Evolutionary conservation across 2,797 vertebrate genomes (phyloP), one percentile per base, ranked within the genome.

Genomic region (Eleutherodactylus coqui): DNA sequence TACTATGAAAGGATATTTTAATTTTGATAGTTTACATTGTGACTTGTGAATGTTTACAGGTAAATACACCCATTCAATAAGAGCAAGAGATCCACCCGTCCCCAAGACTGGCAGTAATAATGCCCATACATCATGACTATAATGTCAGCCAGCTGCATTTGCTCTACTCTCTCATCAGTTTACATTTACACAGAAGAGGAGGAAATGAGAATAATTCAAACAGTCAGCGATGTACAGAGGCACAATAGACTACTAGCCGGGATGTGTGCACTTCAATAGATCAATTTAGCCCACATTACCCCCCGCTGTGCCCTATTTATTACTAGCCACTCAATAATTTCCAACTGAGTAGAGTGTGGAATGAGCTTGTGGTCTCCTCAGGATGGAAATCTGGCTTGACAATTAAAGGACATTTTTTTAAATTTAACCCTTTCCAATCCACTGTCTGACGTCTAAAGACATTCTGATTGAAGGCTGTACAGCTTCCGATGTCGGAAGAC

Each of bases 281-380:
- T 49, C 76, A 24, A 49, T 62, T 80, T 62, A 80, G 24, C 17
- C 38, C 67, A 4, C 13, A 24, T 41, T 17, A 21, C 64, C 38
- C 55, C 67, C 76, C 29, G 41, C 38, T 73, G 77, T 47, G 79
- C 17, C 36, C 67, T 85, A 77, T 85, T 85, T 75, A 49, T 76
- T 62, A 49, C 4, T 78, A 19, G 79, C 83, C 36, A 64, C 45
- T 51, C 73, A 77, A 84, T 51, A 67, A 84, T 77, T 47, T 51
- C 47, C 83, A 9, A 47, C 62, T 34, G 60, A 41, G 75, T 38
- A 58, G 6, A 16, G 53, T 77, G 58, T 29, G 45, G 11, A 67
- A 69, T 53, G 58, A 64, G 45, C 29, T 19, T 64, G 62, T 82
- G 9, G 11, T 32, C 55, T 62, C 7, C 9, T 24, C 17, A 27